Base-by-base conservation (phyloP, 2,888 invertebrate genomes). In the Crossocerus cetratus region DNA sequence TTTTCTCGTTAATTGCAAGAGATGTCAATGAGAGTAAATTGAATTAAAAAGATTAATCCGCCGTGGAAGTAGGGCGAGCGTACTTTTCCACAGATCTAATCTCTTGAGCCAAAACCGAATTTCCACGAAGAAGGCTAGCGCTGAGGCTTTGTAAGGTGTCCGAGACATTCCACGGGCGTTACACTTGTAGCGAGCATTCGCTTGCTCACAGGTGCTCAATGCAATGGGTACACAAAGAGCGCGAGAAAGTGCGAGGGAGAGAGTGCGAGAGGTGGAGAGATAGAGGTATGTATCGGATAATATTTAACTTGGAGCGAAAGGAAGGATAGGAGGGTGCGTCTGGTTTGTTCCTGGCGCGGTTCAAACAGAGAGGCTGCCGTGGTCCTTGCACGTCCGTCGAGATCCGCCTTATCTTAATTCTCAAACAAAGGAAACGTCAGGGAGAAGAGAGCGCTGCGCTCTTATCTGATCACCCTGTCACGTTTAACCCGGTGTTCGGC, bases 281-380 rank as follows among this genome's bases (percentile, higher is more conserved):
- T 20, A 55, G 13, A 21, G 18, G 3, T 20, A 45, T 58, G 43
- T 72, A 73, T 74, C 67, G 68, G 67, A 78, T 83, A 70, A 83
- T 83, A 82, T 83, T 83, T 83, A 74, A 76, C 75, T 81, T 74
- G 54, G 57, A 32, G 32, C 16, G 57, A 57, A 23, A 57, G 57
- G 57, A 57, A 68, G 73, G 73, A 63, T 69, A 77, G 77, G 76
- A 66, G 82, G 86, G 86, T 75, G 86, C 82, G 86, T 69, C 76
- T 67, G 76, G 84, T 87, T 87, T 86, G 85, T 84, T 86, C 86
- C 86, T 84, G 85, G 68, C 60, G 60, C 65, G 68, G 73, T 77
- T 83, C 80, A 84, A 85, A 86, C 80, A 85, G 65, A 66, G 62
- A 43, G 72, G 63, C 72, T 76, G 82, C 78, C 68, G 43, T 71